Base-by-base conservation (phyloP, 2,113 vertebrate genomes). In the Epinephelus lanceolatus region DNA sequence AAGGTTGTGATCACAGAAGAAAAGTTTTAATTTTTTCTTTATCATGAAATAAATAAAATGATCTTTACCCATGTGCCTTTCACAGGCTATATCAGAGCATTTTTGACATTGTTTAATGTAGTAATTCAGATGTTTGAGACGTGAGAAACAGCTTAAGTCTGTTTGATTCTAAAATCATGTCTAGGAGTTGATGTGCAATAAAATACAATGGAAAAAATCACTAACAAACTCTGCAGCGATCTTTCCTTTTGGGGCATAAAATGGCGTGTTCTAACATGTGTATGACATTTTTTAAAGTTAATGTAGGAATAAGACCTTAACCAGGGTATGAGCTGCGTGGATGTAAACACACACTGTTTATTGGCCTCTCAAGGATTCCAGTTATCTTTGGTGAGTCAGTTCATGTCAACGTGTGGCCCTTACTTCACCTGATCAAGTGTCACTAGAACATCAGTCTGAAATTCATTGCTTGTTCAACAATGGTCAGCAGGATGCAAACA, bases 331-430 rank as follows among this genome's bases (percentile, higher is more conserved):
- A 85, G 83, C 87, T 87, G 88, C 72, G 66, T 84, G 88, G 71
- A 90, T 78, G 90, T 75, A 90, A 94, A 92, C 86, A 92, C 91
- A 84, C 89, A 85, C 75, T 63, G 60, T 92, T 88, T 76, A 78
- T 90, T 85, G 89, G 93, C 93, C 93, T 93, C 92, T 94, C 91
- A 89, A 88, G 84, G 83, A 87, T 88, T 85, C 84, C 92, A 88
- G 87, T 93, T 95, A 88, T 96, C 94, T 96, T 96, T 96, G 95
- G 95, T 94, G 91, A 70, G 74, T 88, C 84, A 77, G 89, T 92
- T 86, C 85, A 86, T 83, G 78, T 93, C 90, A 92, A 86, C 69
- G 87, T 90, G 91, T 92, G 89, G 88, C 93, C 90, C 67, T 81
- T 72, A 61, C 78, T 76, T 89, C 83, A 80, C 85, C 86, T 89